Conservation (phyloP, 2,113 vertebrate species). For the Rhinolophus ferrumequinum region DNA sequence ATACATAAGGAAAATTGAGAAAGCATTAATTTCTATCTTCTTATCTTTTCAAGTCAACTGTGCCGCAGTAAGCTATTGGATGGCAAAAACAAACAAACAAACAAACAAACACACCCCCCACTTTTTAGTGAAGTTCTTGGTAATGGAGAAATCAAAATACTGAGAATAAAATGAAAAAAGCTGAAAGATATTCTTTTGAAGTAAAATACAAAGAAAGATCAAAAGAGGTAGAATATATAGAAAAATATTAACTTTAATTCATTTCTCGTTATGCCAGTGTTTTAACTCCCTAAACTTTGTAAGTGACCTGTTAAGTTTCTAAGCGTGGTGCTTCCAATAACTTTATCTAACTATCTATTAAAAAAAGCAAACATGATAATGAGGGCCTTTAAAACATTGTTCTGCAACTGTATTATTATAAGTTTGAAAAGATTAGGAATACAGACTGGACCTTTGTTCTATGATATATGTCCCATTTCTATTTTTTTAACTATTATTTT, state of each 20-base stretch:
- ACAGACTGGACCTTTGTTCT: not conserved
- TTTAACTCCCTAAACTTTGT: not conserved
- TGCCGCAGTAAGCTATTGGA: not conserved
- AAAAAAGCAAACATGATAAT: not conserved
- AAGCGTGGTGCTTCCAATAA: not conserved
- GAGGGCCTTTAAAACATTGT: not conserved
- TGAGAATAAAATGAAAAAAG: slow-evolving; percentile 1
- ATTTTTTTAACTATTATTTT: not conserved
- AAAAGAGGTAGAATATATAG: not conserved
- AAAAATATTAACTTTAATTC: not conserved
- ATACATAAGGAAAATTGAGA: not conserved
- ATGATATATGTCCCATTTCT: not conserved
- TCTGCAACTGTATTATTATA: not conserved
- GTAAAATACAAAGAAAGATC: slow-evolving; percentile 11
- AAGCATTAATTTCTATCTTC: not conserved
- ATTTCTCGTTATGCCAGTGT: not conserved
- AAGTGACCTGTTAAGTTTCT: not conserved
- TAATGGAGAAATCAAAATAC: not conserved
- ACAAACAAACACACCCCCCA: no score
- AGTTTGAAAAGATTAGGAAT: not conserved
- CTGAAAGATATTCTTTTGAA: not conserved
- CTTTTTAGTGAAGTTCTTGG: not conserved
- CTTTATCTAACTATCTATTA: not conserved
- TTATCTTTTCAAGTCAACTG: not conserved
- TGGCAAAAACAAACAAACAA: no score